These are phyloP conservation scores for Pseudochromis fuscus DNA, from an alignment of 2,797 vertebrate genomes.

Conservation along the genomic window DNA sequence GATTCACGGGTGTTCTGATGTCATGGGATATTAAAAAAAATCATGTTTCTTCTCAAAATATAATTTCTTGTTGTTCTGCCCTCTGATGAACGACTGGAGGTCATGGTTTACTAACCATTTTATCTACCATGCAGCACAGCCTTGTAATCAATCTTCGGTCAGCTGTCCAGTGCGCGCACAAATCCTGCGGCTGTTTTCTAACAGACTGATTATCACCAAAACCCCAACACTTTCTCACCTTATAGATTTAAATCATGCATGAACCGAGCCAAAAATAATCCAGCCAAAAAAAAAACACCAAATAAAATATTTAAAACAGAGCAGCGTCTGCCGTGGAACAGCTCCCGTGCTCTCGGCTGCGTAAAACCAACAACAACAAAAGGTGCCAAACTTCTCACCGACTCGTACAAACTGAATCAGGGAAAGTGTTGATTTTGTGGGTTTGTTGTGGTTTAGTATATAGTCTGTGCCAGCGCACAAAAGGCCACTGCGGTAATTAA, in stretches of 20 bases:
- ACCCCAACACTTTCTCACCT: neutral
- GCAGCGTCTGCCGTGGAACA: neutral
- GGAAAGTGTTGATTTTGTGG: conserved; percentile 70
- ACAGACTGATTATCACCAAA: neutral
- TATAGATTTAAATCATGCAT: no score
- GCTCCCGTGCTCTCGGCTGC: neutral
- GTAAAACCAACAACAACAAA: conserved; percentile 30
- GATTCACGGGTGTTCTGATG: neutral
- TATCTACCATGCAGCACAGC: conserved; percentile 24
- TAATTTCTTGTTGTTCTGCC: conserved; percentile 20
- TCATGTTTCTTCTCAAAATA: conserved; percentile 20
- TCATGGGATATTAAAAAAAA: neutral
- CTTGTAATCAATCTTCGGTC: conserved; percentile 28
- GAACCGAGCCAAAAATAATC: neutral
- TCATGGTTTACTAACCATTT: conserved; percentile 47
- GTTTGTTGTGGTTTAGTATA: conserved; percentile 47
- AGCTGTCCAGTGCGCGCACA: conserved; percentile 17
- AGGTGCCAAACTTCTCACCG: conserved; percentile 65
- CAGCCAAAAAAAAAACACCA: neutral
- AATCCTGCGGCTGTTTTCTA: neutral
- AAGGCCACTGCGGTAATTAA: conserved; percentile 67
- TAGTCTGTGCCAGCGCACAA: conserved; percentile 57
- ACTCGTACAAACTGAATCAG: conserved; percentile 39
- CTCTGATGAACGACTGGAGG: conserved; percentile 35
- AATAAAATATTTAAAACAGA: no score